Evolutionary conservation across 2,113 vertebrate species (phyloP).

Genomic region (Eptatretus burgeri): DNA sequence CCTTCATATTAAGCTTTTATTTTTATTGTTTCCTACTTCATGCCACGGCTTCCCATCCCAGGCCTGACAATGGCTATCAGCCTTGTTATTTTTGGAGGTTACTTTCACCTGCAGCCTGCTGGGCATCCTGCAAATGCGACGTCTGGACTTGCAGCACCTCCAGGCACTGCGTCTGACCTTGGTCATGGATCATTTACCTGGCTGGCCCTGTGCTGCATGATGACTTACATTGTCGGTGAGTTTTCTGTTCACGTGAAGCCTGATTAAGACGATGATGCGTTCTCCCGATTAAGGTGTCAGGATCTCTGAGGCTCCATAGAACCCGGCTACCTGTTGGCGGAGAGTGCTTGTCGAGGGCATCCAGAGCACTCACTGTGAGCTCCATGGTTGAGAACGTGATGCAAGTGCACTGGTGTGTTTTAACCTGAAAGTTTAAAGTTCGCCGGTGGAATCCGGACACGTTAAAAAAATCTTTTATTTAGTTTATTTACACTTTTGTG

Average conservation of each 20-base stretch:
- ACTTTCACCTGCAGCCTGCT: slow-evolving; percentile 28
- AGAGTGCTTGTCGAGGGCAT: no score
- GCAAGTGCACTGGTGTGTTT: not conserved
- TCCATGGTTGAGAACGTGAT: not conserved
- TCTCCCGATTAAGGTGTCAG: no score
- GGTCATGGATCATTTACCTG: slow-evolving; percentile 22
- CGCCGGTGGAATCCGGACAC: not conserved
- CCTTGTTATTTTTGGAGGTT: slow-evolving; percentile 32
- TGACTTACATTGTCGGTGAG: slow-evolving; percentile 49
- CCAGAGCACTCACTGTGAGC: not conserved
- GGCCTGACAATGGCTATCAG: slow-evolving; percentile 44
- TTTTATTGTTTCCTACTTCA: not conserved
- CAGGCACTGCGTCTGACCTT: not conserved
- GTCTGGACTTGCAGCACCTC: not conserved
- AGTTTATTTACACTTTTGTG: not conserved
- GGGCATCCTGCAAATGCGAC: slow-evolving; percentile 4
- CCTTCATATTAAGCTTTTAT: not conserved
- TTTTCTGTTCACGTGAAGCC: no score
- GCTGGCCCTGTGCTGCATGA: slow-evolving; percentile 45
- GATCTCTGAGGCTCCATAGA: no score
- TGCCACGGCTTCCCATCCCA: slow-evolving; percentile 12
- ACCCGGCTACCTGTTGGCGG: no score
- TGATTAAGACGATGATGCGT: no score
- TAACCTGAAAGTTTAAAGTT: no score
- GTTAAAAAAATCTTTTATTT: not conserved